A percentile compares a stretch with the other conserved stretches of the same genome.
phyloP scores from a whole-genome alignment of 1,140 invertebrate genomes.

The Ceratina calcarata region DNA sequence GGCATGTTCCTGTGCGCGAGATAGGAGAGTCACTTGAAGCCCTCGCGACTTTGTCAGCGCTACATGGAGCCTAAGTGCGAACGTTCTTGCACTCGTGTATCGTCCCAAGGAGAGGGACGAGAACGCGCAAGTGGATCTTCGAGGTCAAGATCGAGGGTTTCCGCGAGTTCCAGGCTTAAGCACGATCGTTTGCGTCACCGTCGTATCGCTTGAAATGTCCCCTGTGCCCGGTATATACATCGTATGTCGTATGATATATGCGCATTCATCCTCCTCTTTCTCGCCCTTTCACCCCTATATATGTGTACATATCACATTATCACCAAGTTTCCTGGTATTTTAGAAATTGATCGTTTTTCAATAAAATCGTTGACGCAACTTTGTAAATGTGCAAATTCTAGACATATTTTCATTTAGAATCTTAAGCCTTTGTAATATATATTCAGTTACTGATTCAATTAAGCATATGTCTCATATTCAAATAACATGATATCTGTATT shows the following conservation, averaged over 20 bases:
- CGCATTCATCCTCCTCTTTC: background rate
- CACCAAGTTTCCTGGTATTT: constrained; percentile 10
- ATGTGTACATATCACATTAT: background rate
- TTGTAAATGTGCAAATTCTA: no score
- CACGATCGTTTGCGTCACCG: constrained; percentile 65
- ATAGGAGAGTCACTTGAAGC: constrained; percentile 60
- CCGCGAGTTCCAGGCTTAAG: constrained; percentile 58
- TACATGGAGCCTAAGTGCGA: constrained; percentile 71
- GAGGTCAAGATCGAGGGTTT: constrained; percentile 67
- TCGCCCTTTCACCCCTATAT: background rate
- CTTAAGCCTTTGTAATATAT: no score
- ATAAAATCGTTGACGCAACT: no score
- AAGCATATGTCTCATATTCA: no score
- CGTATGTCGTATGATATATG: no score
- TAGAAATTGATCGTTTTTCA: no score
- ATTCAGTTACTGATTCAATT: no score
- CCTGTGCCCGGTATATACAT: background rate
- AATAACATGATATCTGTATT: no score
- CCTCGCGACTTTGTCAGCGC: constrained; percentile 78
- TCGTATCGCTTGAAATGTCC: constrained; percentile 56
- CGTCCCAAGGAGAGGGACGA: constrained; percentile 65
- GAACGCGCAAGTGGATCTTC: constrained; percentile 64
- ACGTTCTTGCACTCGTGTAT: constrained; percentile 69
- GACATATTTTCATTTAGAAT: no score
- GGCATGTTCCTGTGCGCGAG: constrained; percentile 4